Conservation (phyloP, 2,888 invertebrate genomes). For the Hesperia comma region DNA sequence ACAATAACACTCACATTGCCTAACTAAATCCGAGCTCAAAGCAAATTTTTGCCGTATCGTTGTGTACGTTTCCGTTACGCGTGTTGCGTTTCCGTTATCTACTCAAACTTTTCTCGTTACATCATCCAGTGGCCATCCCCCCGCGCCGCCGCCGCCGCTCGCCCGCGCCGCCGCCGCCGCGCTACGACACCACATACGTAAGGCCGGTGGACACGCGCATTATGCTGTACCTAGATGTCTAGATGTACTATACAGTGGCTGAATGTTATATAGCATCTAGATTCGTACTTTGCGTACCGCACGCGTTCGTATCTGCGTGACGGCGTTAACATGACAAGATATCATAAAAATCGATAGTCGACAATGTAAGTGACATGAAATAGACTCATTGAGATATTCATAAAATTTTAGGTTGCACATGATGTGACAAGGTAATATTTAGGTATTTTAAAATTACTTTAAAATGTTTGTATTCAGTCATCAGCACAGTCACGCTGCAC, state of each 20-base stretch:
- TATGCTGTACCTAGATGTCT: conserved; percentile 21
- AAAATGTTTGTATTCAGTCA: not conserved
- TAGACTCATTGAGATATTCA: no score
- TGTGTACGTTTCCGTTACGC: not conserved
- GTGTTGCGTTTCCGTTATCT: not conserved
- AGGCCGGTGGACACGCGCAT: not conserved
- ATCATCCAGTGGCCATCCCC: conserved; percentile 60
- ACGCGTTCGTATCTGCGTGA: not conserved
- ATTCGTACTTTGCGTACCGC: not conserved
- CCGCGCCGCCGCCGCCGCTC: conserved; percentile 41
- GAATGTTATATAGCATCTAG: conserved; percentile 22
- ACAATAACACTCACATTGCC: conserved; percentile 23
- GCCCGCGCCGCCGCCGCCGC: conserved; percentile 43
- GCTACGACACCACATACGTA: conserved; percentile 26
- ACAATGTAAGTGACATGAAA: no score
- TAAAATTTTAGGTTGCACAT: no score
- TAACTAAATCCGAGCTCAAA: conserved; percentile 26
- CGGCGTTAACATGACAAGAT: not conserved
- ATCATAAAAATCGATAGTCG: no score
- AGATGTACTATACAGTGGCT: conserved; percentile 26
- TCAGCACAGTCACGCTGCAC: not conserved
- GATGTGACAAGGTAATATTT: no score
- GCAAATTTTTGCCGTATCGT: conserved; percentile 15
- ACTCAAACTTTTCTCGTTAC: not conserved
- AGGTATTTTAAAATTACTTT: no score